A percentile compares a stretch with the other conserved stretches of the same genome.
Evolutionary conservation across 2,113 vertebrate genomes (phyloP).

Genomic region (Lepisosteus oculatus): DNA sequence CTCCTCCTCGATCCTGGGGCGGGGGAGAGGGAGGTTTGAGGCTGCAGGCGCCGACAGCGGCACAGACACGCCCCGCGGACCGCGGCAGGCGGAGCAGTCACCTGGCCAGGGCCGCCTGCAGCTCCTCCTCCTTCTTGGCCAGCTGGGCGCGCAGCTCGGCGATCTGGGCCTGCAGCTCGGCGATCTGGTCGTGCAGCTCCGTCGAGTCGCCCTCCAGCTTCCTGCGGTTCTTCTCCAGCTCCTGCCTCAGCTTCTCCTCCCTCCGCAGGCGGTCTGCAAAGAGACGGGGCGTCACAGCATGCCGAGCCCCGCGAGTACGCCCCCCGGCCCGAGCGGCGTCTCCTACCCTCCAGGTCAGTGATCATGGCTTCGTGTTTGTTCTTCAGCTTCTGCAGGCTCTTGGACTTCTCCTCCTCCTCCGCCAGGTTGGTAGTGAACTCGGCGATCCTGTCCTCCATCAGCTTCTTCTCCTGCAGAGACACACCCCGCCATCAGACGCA

Average conservation of each 20-base stretch:
- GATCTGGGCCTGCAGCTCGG: conserved; percentile 94
- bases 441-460: conserved; percentile 87
- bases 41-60: not conserved
- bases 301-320: too few species aligned
- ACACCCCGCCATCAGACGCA: not conserved
- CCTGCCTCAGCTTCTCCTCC: conserved; percentile 92
- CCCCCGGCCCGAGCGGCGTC: not conserved
- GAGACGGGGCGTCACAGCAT: not conserved
- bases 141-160: conserved; percentile 92
- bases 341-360: conserved; percentile 90
- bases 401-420: conserved; percentile 97
- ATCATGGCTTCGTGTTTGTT: conserved; percentile 98
- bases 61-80: too few species aligned
- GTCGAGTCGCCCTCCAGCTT: conserved; percentile 93
- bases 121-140: conserved; percentile 95
- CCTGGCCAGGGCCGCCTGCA: conserved; percentile 90
- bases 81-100: conserved; percentile 37
- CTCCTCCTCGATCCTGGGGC: conserved; percentile 90
- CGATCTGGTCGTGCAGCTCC: conserved; percentile 87
- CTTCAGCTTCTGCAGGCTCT: conserved; percentile 95
- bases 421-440: conserved; percentile 93
- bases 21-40: not conserved
- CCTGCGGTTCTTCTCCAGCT: conserved; percentile 93
- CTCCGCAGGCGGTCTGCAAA: conserved; percentile 83
- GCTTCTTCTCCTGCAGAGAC: conserved; percentile 84